These are phyloP conservation scores for Gopherus evgoodei DNA, from an alignment of 2,113 vertebrate species.

Conservation along the genomic window DNA sequence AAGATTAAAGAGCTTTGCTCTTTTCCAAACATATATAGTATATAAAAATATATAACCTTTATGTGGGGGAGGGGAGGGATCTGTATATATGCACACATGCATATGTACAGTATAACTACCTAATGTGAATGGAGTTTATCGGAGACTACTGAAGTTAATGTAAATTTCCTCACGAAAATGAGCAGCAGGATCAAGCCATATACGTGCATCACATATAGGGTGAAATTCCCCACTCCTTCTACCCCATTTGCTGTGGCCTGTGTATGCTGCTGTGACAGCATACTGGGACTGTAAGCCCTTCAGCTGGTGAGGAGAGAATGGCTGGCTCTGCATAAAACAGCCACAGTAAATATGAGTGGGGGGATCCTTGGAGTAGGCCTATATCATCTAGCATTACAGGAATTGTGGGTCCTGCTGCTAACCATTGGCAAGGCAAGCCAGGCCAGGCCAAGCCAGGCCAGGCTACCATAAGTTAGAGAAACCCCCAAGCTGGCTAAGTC, in stretches of 20 bases:
- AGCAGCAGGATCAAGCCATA: not conserved
- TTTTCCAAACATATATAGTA: not conserved
- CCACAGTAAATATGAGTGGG: too few relatives aligned
- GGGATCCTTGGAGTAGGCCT: not conserved
- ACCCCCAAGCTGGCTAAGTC: constrained; percentile 24
- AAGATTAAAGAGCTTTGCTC: not conserved
- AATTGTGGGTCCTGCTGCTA: constrained; percentile 30
- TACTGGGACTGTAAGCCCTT: not conserved
- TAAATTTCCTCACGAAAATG: not conserved
- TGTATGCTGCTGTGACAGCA: too few relatives aligned
- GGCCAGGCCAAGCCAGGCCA: not conserved
- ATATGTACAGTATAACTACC: not conserved
- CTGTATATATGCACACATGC: not conserved
- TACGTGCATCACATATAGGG: not conserved
- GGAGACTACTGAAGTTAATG: not conserved
- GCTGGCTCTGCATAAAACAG: not conserved
- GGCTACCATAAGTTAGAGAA: constrained; percentile 10
- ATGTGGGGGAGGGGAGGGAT: fast-evolving
- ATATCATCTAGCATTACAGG: not conserved
- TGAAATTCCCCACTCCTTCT: not conserved
- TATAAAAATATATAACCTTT: not conserved
- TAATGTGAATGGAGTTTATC: not conserved
- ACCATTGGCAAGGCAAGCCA: not conserved
- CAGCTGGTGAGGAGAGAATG: not conserved
- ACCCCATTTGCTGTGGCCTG: not conserved